These are phyloP conservation scores for Plutella xylostella DNA, from an alignment of 2,888 invertebrate species.

Conservation along the genomic window DNA sequence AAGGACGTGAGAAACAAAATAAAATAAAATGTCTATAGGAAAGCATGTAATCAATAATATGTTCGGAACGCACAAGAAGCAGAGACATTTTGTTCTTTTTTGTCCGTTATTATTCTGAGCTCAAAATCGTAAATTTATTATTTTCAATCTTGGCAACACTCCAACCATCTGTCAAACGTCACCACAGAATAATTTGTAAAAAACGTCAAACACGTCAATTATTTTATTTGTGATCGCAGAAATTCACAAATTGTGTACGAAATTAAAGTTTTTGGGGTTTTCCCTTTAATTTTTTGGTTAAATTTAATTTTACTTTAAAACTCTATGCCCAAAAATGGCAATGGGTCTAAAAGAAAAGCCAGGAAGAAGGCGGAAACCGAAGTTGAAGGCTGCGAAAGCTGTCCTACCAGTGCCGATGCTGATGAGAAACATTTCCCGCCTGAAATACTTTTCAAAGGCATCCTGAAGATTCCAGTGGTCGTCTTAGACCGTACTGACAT, in stretches of 20 bases:
- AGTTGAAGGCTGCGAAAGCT: slow-evolving; percentile 7
- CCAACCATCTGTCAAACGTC: too few relatives aligned
- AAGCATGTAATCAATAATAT: too few relatives aligned
- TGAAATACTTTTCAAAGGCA: slow-evolving; percentile 33
- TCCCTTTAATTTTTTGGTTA: background rate
- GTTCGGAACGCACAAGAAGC: too few relatives aligned
- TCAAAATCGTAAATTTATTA: too few relatives aligned
- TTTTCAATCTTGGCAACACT: too few relatives aligned
- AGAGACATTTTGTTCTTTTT: too few relatives aligned
- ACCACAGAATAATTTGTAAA: too few relatives aligned
- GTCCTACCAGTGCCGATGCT: slow-evolving; percentile 13
- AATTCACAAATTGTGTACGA: background rate
- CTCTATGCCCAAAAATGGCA: background rate
- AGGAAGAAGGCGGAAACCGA: background rate
- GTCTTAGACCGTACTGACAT: slow-evolving; percentile 34
- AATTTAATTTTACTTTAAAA: background rate
- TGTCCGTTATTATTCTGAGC: too few relatives aligned
- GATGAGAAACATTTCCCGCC: slow-evolving; percentile 24
- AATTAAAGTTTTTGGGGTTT: background rate
- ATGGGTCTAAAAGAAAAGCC: background rate
- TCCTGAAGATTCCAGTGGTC: slow-evolving; percentile 34
- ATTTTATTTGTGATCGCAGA: too few relatives aligned
- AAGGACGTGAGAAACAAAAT: too few relatives aligned
- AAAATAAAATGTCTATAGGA: too few relatives aligned
- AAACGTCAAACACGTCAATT: too few relatives aligned